Base-by-base conservation (phyloP, 1,140 invertebrate species). In the Dryas iulia region DNA sequence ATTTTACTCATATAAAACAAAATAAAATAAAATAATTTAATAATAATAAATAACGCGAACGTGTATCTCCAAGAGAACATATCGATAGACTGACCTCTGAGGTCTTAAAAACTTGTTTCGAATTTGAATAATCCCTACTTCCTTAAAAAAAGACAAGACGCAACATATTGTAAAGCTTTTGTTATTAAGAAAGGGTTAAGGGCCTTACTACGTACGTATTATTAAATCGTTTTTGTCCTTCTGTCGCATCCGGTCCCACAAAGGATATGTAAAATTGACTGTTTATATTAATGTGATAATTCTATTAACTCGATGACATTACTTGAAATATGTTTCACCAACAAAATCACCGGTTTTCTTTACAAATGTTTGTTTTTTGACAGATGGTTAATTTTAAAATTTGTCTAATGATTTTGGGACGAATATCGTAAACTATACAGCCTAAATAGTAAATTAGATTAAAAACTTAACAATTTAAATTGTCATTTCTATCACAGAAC, bases 171-270 rank as follows among this genome's bases (percentile, higher is more conserved):
- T 89, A 77, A 84, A 86, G 78, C 87, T 88, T 87, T 89, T 89
- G 86, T 88, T n/a, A n/a, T n/a, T 84, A 84, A 83, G 84, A 82
- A 90, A 90, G 87, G 89, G 89, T 91, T 89, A 84, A 86, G 80
- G 83, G 82, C 84, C 81, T 76, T 83, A n/a, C n/a, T n/a, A n/a
- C 79, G 80, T 84, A 88, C 81, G 85, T 91, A 85, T 88, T 90
- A 91, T 90, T 90, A 90, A 91, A 90, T 88, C 89, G 87, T 91
- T 91, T 91, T 91, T 90, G 85, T 90, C 89, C 87, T 87, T 85
- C 81, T 82, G 81, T 82, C 81, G 81, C 78, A 88, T 91, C 87
- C 89, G 87, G 89, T 85, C 69, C 79, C 78, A 86, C 80, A 87
- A 90, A 84, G 86, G 79, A 89, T 86, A 90, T 89, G 84, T 90